Conservation (phyloP, 2,888 invertebrate genomes). For the Nasonia oneida region DNA sequence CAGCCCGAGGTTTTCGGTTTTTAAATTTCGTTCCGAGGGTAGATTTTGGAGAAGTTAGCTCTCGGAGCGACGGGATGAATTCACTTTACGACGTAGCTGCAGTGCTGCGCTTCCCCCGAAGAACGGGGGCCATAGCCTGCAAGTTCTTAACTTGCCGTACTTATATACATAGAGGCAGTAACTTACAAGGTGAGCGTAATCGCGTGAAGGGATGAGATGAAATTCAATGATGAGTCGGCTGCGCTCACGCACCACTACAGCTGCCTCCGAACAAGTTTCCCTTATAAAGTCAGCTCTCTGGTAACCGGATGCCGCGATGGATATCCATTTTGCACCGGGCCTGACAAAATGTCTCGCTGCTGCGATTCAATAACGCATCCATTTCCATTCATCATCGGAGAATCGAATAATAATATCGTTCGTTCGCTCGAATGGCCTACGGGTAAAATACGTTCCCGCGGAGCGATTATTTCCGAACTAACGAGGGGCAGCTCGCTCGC, state of each 20-base stretch:
- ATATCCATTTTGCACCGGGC: too few species aligned
- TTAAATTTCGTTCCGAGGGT: not conserved
- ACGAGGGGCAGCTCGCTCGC: not conserved
- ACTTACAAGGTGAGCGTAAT: slow-evolving; percentile 4
- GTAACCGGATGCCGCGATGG: too few species aligned
- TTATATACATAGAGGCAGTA: slow-evolving; percentile 23
- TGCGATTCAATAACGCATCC: too few species aligned
- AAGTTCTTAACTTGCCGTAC: slow-evolving; percentile 20
- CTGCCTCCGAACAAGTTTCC: too few species aligned
- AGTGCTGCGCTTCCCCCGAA: not conserved
- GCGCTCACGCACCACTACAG: not conserved
- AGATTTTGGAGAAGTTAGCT: slow-evolving; percentile 18
- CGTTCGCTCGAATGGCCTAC: too few species aligned
- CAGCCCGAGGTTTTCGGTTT: slow-evolving; percentile 11
- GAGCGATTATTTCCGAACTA: not conserved
- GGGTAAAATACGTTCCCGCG: too few species aligned
- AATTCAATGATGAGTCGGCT: not conserved
- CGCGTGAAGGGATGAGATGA: not conserved
- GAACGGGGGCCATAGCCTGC: not conserved
- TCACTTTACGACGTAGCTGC: not conserved
- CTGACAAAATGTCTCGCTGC: too few species aligned
- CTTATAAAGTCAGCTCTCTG: too few species aligned
- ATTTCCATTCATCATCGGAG: too few species aligned
- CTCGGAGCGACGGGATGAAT: slow-evolving; percentile 31
- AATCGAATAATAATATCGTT: too few species aligned